Conservation (phyloP, 2,797 vertebrate genomes). For the Phalloptychus januarius region DNA sequence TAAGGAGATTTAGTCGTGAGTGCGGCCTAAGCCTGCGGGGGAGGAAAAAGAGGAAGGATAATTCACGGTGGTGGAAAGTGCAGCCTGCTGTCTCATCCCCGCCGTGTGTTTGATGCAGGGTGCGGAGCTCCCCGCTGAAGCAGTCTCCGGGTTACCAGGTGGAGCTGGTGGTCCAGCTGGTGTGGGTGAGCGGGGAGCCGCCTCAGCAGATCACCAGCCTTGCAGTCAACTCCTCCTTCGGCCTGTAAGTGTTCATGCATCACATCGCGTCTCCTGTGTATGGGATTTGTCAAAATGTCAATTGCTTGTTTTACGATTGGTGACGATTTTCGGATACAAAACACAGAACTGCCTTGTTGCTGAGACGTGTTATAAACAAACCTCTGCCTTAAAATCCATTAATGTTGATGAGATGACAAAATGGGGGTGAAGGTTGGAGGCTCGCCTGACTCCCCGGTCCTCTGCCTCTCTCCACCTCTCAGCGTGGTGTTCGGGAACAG, state of each 20-base stretch:
- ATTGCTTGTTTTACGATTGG: no score
- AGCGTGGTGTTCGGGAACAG: slow-evolving; percentile 98
- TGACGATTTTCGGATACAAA: no score
- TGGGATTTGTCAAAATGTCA: no score
- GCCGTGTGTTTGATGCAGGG: slow-evolving; percentile 81
- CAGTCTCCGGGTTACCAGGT: slow-evolving; percentile 96
- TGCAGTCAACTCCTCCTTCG: slow-evolving; percentile 93
- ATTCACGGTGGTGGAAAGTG: slow-evolving; percentile 31
- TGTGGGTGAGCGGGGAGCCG: slow-evolving; percentile 97
- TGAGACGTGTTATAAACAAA: no score
- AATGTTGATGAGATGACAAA: background rate
- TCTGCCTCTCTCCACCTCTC: slow-evolving; percentile 14
- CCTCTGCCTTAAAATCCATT: background rate
- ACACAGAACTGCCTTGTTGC: no score
- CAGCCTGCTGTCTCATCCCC: slow-evolving; percentile 36
- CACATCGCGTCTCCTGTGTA: background rate
- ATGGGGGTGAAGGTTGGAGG: background rate
- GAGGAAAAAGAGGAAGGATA: slow-evolving; percentile 5
- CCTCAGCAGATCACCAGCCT: slow-evolving; percentile 97
- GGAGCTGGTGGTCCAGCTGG: slow-evolving; percentile 95
- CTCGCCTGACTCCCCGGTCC: no score
- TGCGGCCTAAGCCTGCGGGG: slow-evolving; percentile 21
- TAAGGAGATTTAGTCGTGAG: slow-evolving; percentile 17
- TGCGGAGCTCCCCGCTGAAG: slow-evolving; percentile 92
- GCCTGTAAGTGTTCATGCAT: slow-evolving; percentile 87